phyloP scores from a whole-genome alignment of 2,888 invertebrate species.

The Bibio marci region DNA sequence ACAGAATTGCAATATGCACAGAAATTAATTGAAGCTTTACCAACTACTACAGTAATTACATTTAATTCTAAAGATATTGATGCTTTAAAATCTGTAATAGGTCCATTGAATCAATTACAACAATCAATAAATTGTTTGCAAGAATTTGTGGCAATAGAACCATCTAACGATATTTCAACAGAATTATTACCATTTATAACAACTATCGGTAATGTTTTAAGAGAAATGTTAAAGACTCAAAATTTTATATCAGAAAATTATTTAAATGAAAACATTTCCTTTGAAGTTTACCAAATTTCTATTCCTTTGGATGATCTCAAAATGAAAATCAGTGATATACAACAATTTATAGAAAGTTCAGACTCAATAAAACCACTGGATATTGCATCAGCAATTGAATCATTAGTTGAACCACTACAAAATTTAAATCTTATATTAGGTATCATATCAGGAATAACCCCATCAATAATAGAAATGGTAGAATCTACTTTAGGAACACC shows the following conservation, averaged over 20 bases:
- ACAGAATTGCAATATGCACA: conserved; percentile 5
- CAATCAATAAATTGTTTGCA: conserved; percentile 8
- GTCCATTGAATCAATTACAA: not conserved
- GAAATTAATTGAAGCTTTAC: conserved; percentile 6
- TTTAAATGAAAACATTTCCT: conserved; percentile 6
- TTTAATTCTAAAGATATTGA: not conserved
- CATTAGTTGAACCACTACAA: conserved; percentile 1
- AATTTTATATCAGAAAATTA: not conserved
- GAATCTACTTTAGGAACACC: conserved; percentile 5
- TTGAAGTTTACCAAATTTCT: conserved; percentile 9
- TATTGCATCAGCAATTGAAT: too few species aligned
- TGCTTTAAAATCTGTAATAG: not conserved
- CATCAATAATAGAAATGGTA: conserved; percentile 12
- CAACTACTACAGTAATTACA: not conserved
- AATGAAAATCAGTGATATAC: not conserved
- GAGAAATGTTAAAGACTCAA: too few species aligned
- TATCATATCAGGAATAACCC: conserved; percentile 8
- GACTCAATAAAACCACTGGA: too few species aligned
- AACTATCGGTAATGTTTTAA: too few species aligned
- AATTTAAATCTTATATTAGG: conserved; percentile 7
- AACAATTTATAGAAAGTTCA: too few species aligned
- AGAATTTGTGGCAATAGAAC: not conserved
- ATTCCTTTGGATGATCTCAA: conserved; percentile 8
- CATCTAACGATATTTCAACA: not conserved
- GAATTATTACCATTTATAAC: not conserved